A percentile compares a stretch with the other conserved stretches of the same genome.
Evolutionary conservation across 1,140 invertebrate species (phyloP).

Genomic region (Elymnias hypermnestra): DNA sequence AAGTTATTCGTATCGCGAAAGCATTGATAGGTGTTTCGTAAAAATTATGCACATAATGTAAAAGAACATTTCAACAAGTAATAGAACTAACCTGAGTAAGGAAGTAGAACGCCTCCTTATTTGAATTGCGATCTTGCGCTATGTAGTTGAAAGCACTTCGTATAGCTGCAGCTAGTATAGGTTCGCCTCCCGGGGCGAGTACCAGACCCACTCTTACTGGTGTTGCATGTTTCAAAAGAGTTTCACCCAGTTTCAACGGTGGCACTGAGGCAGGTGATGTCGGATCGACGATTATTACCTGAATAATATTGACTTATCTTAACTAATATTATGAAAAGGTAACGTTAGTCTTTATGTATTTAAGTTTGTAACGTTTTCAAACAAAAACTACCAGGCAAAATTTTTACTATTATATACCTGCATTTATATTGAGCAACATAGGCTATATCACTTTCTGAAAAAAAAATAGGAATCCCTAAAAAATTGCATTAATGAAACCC

Average conservation of each 20-base stretch:
- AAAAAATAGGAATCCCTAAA: no score
- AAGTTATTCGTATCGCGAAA: no score
- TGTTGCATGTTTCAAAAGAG: constrained; percentile 93
- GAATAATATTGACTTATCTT: no score
- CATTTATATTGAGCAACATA: no score
- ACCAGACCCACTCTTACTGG: constrained; percentile 94
- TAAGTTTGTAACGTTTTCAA: no score
- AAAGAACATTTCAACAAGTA: not conserved
- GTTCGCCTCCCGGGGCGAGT: constrained; percentile 82
- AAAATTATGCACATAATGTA: no score
- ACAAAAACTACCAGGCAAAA: no score
- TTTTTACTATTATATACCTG: no score
- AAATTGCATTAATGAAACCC: no score
- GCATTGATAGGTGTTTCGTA: no score
- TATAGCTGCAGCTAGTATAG: constrained; percentile 85
- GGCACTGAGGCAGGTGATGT: constrained; percentile 81
- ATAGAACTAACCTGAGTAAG: constrained; percentile 82
- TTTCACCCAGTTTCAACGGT: constrained; percentile 92
- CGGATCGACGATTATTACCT: constrained; percentile 94
- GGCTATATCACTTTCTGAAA: no score
- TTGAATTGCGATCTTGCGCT: constrained; percentile 83
- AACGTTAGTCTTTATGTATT: not conserved
- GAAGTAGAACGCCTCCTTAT: constrained; percentile 85
- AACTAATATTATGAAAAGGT: no score
- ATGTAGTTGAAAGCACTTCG: constrained; percentile 96